Evolutionary conservation across 1,140 invertebrate species (phyloP).

Genomic region (Onthophagus taurus): DNA sequence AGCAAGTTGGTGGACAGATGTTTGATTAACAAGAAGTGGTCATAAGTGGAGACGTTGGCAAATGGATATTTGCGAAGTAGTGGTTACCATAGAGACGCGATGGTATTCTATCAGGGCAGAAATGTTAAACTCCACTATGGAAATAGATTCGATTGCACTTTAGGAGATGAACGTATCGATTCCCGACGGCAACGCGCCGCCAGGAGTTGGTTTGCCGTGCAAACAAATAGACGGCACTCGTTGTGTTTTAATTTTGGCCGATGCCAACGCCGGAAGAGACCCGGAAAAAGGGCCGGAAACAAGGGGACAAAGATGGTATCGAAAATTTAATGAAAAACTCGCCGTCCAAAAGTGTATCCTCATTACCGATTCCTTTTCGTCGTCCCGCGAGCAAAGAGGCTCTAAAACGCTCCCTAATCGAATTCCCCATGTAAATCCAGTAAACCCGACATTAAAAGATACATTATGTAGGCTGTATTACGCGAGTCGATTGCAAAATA

Average conservation of each 20-base stretch:
- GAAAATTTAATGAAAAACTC: background rate
- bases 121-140: constrained; percentile 1
- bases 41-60: constrained; percentile 7
- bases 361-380: too few relatives aligned
- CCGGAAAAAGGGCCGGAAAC: background rate
- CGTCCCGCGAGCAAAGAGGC: too few relatives aligned
- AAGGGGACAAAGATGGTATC: background rate
- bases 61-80: constrained; percentile 7
- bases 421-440: too few relatives aligned
- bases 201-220: background rate
- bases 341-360: background rate
- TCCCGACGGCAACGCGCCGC: background rate
- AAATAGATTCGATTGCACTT: constrained; percentile 11
- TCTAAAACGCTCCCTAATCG: too few relatives aligned
- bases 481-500: too few relatives aligned
- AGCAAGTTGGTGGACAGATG: too few relatives aligned
- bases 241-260: background rate
- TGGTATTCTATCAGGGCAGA: background rate
- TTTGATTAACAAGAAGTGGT: constrained; percentile 5
- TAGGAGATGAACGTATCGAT: constrained; percentile 9
- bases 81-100: background rate
- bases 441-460: too few relatives aligned
- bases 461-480: too few relatives aligned
- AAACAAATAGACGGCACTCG: background rate
- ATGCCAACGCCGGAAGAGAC: background rate